Evolutionary conservation across 2,113 vertebrate species (phyloP), one percentile per base, ranked within the genome.

Genomic region (Procavia capensis): DNA sequence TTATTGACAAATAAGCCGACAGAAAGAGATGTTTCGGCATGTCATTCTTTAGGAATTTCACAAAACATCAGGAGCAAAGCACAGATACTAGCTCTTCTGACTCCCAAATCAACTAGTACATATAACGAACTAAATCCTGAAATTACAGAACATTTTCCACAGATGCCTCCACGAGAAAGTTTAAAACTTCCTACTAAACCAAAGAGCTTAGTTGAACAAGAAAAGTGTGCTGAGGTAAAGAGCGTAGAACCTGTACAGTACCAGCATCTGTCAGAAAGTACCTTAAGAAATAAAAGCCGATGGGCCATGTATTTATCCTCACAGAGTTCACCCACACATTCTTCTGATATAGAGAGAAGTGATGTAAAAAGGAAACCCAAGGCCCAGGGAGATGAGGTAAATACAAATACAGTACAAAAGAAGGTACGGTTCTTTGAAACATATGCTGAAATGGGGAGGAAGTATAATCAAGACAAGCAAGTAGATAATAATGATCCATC

Each of bases 11-110:
- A 13, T 22, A 88, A 82, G 11, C 22, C 61, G 0, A 0, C 2
- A 24, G 54, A 70, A 86, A 41, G 94, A 78, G 11, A 76, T 5
- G 10, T 8, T 63, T 64, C 75, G 45, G 1, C 64, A n/a, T 74
- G 57, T 3, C 74, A 9, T 34, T 54, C 0, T 0, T 0, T 5
- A 39, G 47, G 86, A 34, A 87, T 88, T 88, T 96, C 98, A 36
- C 98, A 97, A 34, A 98, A 95, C 31, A 85, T 98, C 96, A 98
- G 99, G 94, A 99, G 98, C 97, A 98, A 97, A 64, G 98, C 98
- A 78, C 97, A 98, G 93, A 99, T 99, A 89, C 82, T 99, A 79
- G 98, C 98, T 85, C 97, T 99, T 50, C 29, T 99, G 43, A 98
- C 97, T 43, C 79, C 98, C 39, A 94, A 95, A 4, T 91, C 98